Evolutionary conservation across 1,140 invertebrate genomes (phyloP), one percentile per base, ranked within the genome.

Genomic region (Megathymus violae): DNA sequence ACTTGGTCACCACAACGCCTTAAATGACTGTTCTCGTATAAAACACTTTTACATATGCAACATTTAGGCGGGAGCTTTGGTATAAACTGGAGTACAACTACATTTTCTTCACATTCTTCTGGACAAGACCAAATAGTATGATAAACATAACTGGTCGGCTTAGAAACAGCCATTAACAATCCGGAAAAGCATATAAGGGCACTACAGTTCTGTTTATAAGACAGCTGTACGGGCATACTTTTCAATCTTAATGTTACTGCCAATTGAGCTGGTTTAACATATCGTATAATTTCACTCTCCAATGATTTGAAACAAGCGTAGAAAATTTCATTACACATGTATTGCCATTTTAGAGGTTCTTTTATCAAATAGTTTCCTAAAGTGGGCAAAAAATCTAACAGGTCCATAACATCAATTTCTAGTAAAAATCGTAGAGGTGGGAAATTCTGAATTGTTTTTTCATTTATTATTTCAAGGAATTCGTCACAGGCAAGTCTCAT

Each of bases 101-200:
- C 85, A 50, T 74, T 89, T 3, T 75, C 85, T 48, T 89, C 88
- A 67, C 88, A 91, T 41, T 87, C 80, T 71, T 91, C 86, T 11
- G 84, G 86, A 40, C 88, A 91, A 3, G 83, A 82, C 86, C 86
- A 89, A 50, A 91, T 84, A n/a, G 86, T 75, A 47, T 89, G 85
- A 58, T 74, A 79, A 19, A 83, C 81, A 47, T 85, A 86, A 25
- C 63, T 78, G 4, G 59, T 67, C 3, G 79, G 75, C 58, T 88
- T 87, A 0, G 85, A 78, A 15, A 79, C 60, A 27, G 68, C 50
- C 50, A 91, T 16, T 31, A 91, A 71, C 22, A 80, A 51, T 4
- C 88, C 86, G 25, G 76, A 47, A 62, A 76, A 69, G 4, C 40
- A 48, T 25, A 69, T 62, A 22, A 91, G 47, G n/a, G 75, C 74